Percentiles rank a stretch among this genome's conserved stretches.
These are phyloP conservation scores for Megalurothrips usitatus DNA, from an alignment of 2,888 invertebrate species.

Conservation along the genomic window DNA sequence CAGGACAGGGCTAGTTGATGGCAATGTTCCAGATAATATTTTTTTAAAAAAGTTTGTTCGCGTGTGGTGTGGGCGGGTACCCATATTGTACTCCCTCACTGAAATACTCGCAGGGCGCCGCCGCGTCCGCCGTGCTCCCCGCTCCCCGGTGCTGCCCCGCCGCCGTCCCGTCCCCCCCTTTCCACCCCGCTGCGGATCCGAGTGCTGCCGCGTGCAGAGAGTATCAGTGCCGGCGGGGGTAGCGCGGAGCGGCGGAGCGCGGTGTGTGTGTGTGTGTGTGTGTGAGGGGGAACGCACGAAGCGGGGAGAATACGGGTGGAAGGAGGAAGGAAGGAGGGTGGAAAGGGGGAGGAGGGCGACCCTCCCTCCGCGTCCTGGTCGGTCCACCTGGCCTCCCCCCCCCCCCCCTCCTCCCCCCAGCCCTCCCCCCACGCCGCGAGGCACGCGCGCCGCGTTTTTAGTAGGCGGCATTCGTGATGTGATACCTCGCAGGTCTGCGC, in stretches of 20 bases:
- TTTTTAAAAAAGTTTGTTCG: no score
- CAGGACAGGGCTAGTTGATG: no score
- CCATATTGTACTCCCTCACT: no score
- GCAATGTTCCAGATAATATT: no score
- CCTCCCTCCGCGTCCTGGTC: slow-evolving; percentile 5
- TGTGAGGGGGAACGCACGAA: no score
- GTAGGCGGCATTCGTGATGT: slow-evolving; percentile 5
- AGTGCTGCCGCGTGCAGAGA: background rate
- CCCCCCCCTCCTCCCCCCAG: background rate
- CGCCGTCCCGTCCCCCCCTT: background rate
- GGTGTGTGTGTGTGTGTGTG: background rate
- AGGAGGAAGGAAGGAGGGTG: no score
- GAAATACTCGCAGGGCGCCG: no score
- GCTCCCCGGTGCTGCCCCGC: background rate
- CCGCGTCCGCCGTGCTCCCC: background rate
- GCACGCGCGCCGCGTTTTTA: slow-evolving; percentile 15
- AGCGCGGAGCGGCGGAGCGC: background rate
- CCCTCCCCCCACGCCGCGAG: background rate
- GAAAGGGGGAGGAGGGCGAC: background rate
- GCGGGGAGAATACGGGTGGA: no score
- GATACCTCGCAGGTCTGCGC: slow-evolving; percentile 5
- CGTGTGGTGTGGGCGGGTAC: no score
- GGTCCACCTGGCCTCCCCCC: slow-evolving; percentile 5
- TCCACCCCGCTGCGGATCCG: background rate
- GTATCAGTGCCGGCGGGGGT: slow-evolving; percentile 1